Conservation (phyloP, 2,113 vertebrate genomes). For the Acrocephalus kingi region DNA sequence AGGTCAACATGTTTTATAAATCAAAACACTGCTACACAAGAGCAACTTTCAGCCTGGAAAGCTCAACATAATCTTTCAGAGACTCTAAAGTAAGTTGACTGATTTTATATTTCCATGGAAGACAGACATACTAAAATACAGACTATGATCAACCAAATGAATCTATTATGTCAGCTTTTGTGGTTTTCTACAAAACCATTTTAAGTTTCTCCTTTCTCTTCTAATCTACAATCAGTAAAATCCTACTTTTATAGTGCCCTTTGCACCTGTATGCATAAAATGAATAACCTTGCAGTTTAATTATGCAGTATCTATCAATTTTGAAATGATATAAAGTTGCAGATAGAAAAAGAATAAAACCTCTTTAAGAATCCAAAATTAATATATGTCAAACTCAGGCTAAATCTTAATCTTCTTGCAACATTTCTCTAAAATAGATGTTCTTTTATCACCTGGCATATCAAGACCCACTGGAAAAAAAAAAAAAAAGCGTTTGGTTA, state of each 20-base stretch:
- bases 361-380: slow-evolving; percentile 78
- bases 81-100: slow-evolving; percentile 36
- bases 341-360: slow-evolving; percentile 76
- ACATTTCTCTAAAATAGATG: slow-evolving; percentile 80
- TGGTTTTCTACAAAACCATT: slow-evolving; percentile 66
- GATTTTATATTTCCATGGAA: slow-evolving; percentile 42
- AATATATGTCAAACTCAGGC: slow-evolving; percentile 77
- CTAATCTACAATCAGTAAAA: slow-evolving; percentile 79
- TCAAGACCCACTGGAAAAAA: slow-evolving; percentile 66
- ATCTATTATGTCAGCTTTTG: slow-evolving; percentile 70
- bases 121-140: slow-evolving; percentile 16
- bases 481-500: slow-evolving; percentile 70
- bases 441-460: slow-evolving; percentile 77
- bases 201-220: slow-evolving; percentile 71
- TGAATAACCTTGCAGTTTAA: slow-evolving; percentile 80
- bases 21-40: background rate
- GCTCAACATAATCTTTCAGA: background rate
- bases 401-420: slow-evolving; percentile 81
- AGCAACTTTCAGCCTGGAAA: slow-evolving; percentile 2
- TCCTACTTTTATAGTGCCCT: slow-evolving; percentile 76
- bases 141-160: slow-evolving; percentile 68
- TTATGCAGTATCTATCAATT: slow-evolving; percentile 75
- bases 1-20: background rate
- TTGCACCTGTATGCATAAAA: slow-evolving; percentile 79
- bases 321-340: slow-evolving; percentile 77